Evolutionary conservation across 2,888 invertebrate species (phyloP).

Genomic region (Noctua fimbriata): DNA sequence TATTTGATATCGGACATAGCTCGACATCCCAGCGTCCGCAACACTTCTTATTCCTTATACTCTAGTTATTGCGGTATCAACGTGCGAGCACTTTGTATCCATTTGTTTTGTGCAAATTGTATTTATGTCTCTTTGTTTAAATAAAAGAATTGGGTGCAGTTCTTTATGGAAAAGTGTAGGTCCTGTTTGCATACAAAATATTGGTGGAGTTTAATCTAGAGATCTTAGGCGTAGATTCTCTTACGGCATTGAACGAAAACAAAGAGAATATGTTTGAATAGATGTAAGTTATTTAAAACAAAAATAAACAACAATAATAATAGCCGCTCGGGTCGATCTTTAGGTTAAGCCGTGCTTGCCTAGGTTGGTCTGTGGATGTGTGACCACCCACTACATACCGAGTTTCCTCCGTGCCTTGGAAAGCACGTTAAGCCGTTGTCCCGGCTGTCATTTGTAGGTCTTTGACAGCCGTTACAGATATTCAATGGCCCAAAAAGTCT

Average conservation of each 20-base stretch:
- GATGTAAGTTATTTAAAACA: too few species aligned
- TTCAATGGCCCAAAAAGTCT: too few species aligned
- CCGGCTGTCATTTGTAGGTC: too few species aligned
- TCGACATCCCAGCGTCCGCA: conserved; percentile 43
- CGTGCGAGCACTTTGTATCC: conserved; percentile 54
- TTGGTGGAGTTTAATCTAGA: background rate
- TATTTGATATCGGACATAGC: conserved; percentile 74
- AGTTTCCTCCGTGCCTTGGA: too few species aligned
- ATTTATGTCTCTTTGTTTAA: conserved; percentile 45
- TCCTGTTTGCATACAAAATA: conserved; percentile 2
- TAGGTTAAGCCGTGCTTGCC: too few species aligned
- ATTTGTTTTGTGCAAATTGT: conserved; percentile 43
- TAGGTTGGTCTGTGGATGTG: too few species aligned
- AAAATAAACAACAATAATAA: too few species aligned
- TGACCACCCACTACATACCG: too few species aligned
- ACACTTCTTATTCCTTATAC: conserved; percentile 50
- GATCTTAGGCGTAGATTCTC: background rate
- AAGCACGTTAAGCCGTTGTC: too few species aligned
- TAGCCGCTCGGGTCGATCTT: too few species aligned
- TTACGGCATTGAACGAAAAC: background rate
- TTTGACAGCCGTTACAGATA: too few species aligned
- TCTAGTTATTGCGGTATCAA: conserved; percentile 38
- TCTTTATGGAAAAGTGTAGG: background rate
- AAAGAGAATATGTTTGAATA: background rate
- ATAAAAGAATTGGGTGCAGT: conserved; percentile 17